Base-by-base conservation (phyloP, 2,797 vertebrate species). In the Acridotheres tristis region DNA sequence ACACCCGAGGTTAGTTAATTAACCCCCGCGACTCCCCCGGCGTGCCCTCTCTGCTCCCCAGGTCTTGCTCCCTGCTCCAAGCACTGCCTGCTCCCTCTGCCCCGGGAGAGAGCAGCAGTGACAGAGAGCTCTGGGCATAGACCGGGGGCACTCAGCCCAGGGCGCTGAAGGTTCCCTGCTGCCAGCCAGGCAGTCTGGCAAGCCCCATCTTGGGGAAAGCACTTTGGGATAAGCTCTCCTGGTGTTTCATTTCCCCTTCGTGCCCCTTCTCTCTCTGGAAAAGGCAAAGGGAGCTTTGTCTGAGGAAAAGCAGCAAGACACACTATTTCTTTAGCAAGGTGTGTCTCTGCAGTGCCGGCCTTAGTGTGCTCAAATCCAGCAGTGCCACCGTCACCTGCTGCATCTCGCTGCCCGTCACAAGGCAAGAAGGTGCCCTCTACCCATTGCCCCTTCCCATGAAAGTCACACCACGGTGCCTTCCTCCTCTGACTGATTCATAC, bases 11-110 rank as follows among this genome's bases (percentile, higher is more conserved):
- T 36, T 22, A 54, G 61, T 85, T 54, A 54, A 47, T 11, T 7
- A n/a, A 54, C 29, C 40, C 29, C 87, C 0, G 2, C 2, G 42
- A 22, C 14, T 20, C 36, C 29, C 34, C 16, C 0, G 1, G 20
- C 0, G 0, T 40, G 68, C 32, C n/a, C 21, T 30, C 85, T 62
- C 48, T 32, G 51, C 72, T 89, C 47, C 71, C 13, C 1, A 1
- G 20, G 0, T 6, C 4, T 3, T 19, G 4, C 63, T 63, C 47
- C 19, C 20, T 27, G 63, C 48, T 85, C 63, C 22, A 17, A 62
- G 62, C 7, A 13, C 34, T 25, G 19, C 34, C 17, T 13, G 53
- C 48, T 79, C 25, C 36, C 34, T 29, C 17, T 17, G 14, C 9
- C 26, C 23, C 13, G 6, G 40, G 40, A 72, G 47, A 79, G 22